Evolutionary conservation across 2,888 invertebrate genomes (phyloP).

Genomic region (Dysmachus trigonus): DNA sequence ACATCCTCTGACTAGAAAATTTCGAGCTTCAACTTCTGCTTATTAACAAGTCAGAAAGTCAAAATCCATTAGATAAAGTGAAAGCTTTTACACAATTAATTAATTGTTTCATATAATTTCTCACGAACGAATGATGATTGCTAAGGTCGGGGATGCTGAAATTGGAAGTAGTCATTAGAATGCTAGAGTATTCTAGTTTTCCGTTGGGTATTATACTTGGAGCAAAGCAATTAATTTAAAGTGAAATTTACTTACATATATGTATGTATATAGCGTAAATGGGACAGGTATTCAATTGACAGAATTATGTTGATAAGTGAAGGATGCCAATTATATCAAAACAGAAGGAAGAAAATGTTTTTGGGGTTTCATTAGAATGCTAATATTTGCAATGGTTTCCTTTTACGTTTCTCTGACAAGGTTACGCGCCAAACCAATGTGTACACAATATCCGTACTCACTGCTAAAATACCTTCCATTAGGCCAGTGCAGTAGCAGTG

Average conservation of each 20-base stretch:
- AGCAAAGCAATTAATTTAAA: neutral
- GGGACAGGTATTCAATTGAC: neutral
- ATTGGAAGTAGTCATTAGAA: neutral
- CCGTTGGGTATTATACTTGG: neutral
- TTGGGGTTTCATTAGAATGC: neutral
- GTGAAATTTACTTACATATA: too few species aligned
- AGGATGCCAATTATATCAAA: neutral
- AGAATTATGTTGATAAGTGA: neutral
- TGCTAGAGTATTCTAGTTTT: neutral
- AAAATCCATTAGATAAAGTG: conserved; percentile 29
- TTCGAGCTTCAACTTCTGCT: neutral
- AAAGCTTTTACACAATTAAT: conserved; percentile 33
- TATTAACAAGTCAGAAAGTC: conserved; percentile 14
- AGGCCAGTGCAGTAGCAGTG: too few species aligned
- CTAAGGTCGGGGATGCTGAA: neutral
- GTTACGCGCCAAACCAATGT: too few species aligned
- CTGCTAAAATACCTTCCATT: too few species aligned
- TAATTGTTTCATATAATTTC: conserved; percentile 25
- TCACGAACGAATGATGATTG: neutral
- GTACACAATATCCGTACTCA: too few species aligned
- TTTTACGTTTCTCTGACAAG: too few species aligned
- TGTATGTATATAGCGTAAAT: neutral
- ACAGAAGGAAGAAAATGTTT: neutral
- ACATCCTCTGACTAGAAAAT: neutral
- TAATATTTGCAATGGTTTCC: neutral